Conservation (phyloP, 2,113 vertebrate genomes). For the Daubentonia madagascariensis region DNA sequence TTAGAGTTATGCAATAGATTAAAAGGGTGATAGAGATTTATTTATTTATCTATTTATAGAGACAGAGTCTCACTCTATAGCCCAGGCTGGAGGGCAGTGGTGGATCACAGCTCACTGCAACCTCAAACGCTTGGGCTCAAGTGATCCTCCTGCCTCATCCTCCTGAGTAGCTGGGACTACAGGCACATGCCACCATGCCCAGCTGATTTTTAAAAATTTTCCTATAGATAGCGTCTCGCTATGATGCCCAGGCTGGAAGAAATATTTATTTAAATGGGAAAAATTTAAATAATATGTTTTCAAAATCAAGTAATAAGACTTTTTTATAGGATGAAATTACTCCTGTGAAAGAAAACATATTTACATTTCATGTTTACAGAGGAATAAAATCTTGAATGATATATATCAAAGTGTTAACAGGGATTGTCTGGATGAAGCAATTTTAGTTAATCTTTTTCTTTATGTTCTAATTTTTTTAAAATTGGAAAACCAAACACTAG, state of each 20-base stretch:
- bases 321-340: neutral
- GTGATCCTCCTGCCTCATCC: too few relatives aligned
- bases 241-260: neutral
- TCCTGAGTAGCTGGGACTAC: too few relatives aligned
- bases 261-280: neutral
- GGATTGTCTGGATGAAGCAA: neutral
- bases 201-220: too few relatives aligned
- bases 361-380: neutral
- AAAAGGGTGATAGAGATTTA: neutral
- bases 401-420: neutral
- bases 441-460: neutral
- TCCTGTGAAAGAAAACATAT: neutral
- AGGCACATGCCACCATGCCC: too few relatives aligned
- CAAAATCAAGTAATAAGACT: neutral
- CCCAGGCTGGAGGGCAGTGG: too few relatives aligned
- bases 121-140: too few relatives aligned
- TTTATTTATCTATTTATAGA: neutral
- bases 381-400: neutral
- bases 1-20: neutral
- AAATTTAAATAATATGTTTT: neutral
- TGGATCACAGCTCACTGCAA: too few relatives aligned
- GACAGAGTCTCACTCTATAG: too few relatives aligned
- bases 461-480: slow-evolving; percentile 14
- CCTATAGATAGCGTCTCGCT: too few relatives aligned
- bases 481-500: neutral